Evolutionary conservation across 2,113 vertebrate species (phyloP).

Genomic region (Cercocebus atys): DNA sequence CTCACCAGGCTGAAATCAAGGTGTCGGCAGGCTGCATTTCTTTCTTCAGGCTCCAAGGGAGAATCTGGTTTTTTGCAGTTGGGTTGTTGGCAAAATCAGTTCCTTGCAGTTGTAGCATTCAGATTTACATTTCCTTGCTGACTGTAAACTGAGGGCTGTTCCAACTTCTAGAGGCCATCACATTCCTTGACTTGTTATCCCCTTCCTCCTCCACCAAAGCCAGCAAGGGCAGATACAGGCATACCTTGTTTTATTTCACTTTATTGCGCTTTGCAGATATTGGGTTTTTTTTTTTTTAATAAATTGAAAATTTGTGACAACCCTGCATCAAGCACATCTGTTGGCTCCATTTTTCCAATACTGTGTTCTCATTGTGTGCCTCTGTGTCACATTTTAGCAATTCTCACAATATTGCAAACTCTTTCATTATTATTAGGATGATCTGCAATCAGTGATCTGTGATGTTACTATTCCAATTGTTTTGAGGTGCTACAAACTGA

Average conservation of each 20-base stretch:
- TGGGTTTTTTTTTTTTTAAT: not conserved
- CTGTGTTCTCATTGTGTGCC: not conserved
- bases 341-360: not conserved
- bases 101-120: not conserved
- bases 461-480: not conserved
- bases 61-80: not conserved
- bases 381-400: not conserved
- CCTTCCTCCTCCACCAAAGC: not conserved
- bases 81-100: not conserved
- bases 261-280: not conserved
- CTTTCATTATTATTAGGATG: not conserved
- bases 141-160: not conserved
- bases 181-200: not conserved
- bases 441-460: not conserved
- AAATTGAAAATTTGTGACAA: not conserved
- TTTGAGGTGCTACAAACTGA: not conserved
- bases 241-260: not conserved
- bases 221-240: not conserved
- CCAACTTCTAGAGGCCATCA: not conserved
- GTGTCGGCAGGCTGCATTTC: not conserved
- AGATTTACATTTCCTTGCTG: not conserved
- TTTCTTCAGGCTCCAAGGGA: not conserved
- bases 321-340: not conserved
- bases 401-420: not conserved
- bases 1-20: not conserved